Base-by-base conservation (phyloP, 1,140 invertebrate genomes). In the Cotesia vestalis region DNA sequence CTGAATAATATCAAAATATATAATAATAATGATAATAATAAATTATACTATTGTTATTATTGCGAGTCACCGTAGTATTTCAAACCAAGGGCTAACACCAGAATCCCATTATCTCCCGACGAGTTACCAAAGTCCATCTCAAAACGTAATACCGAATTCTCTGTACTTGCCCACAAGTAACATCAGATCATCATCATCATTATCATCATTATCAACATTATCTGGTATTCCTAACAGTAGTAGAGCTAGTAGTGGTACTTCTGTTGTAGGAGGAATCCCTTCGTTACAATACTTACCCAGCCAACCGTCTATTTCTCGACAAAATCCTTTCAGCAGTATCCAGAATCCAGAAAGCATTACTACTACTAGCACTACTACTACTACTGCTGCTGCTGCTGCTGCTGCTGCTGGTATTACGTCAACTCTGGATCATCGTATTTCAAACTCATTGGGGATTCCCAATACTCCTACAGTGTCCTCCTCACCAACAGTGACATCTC, bases 141-240 rank as follows among this genome's bases (percentile, higher is more conserved):
- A 72, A 59, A 72, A 72, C 66, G 70, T 72, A 66, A 66, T 72
- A 72, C 70, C 70, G 60, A 72, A 72, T 72, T 72, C 70, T 72
- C 63, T 66, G 20, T 72, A 72, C 70, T 66, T 66, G 66, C 70
- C 70, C 52, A 72, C 62, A 35, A 64, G 38, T 38, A 62, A 69
- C 53, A 27, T 14, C 20, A 34, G 51, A 72, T 27, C 70, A 9
- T 27, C 35, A 17, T 36, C 62, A 5, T 53, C 11, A 40, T 40
- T 4, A 46, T 11, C 40, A 46, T 46, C 11, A 46, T 46, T 11
- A 46, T 46, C 40, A 2, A 11, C 40, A 9, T 9, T 46, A 9
- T 11, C 40, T 11, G 11, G 11, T 46, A 6, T 6, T 11, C 40
- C 6, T 46, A 11, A 9, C 11, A 11, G 40, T 46, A 46, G 11